Evolutionary conservation across 1,140 invertebrate species (phyloP).

Genomic region (Doryteuthis pealeii): DNA sequence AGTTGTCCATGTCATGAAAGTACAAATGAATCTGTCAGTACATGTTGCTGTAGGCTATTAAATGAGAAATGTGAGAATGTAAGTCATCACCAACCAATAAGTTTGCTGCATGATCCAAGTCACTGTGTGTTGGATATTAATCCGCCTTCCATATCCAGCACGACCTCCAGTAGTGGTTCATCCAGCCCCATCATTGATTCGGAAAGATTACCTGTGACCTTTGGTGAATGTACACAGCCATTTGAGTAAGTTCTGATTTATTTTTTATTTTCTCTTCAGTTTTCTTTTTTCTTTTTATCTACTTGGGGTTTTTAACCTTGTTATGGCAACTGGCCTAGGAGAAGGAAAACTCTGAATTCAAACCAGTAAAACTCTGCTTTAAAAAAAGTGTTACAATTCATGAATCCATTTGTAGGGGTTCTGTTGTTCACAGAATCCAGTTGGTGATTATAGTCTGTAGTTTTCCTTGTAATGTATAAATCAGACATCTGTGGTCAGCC

Average conservation of each 20-base stretch:
- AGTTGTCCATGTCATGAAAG: constrained; percentile 61
- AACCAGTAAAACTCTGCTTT: no score
- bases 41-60: constrained; percentile 58
- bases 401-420: no score
- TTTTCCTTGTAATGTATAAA: no score
- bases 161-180: constrained; percentile 54
- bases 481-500: no score
- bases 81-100: constrained; percentile 30
- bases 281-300: no score
- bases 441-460: no score
- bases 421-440: no score
- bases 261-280: no score
- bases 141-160: constrained; percentile 57
- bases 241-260: constrained; percentile 28
- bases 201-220: constrained; percentile 43
- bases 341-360: no score
- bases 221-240: constrained; percentile 32
- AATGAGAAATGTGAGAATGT: constrained; percentile 41
- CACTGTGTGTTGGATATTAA: constrained; percentile 52
- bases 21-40: constrained; percentile 59
- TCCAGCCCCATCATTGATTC: constrained; percentile 54
- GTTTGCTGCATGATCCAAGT: constrained; percentile 48
- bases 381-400: no score
- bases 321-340: no score
- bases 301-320: no score